Base-by-base conservation (phyloP, 1,140 invertebrate species). In the Leguminivora glycinivorella region DNA sequence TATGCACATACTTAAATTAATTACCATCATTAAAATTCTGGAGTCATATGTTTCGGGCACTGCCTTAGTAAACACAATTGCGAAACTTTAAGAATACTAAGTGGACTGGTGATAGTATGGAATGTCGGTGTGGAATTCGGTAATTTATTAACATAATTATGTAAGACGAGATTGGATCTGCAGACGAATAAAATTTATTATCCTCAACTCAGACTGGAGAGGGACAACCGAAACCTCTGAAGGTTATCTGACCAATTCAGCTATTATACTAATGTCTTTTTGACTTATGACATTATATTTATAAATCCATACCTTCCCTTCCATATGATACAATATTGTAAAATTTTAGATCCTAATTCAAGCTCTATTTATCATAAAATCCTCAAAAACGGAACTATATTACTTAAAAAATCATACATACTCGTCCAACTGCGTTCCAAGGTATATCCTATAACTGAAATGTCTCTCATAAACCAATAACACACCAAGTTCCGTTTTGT, bases 401-500 rank as follows among this genome's bases (percentile, higher is more conserved):
- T 29, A 10, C 12, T 17, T 31, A 31, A 63, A 17, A 31, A 34
- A 34, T 17, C n/a, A 63, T 63, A 63, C 58, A 29, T 63, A 63
- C 58, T 63, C 26, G 26, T 63, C 25, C 58, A 29, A 52, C 17
- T 31, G 58, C 17, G 58, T 63, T 63, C 58, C 58, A 29, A 31
- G 26, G 17, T 63, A 29, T 63, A 31, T 63, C 19, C 7, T 63
- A 29, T 63, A 25, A 63, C 25, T 29, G 26, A 34, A 63, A 63
- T 17, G 58, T 63, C 58, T 63, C 4, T 63, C 25, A 63, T 6
- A 29, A 63, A 29, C n/a, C 25, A 17, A 26, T 29, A 29, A 7
- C 9, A 29, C 58, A 63, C 58, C 25, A 63, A 63, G 58, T 63
- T 63, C 25, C 17, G 25, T 31, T 84, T 83, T 87, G 82, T 87